Base-by-base conservation (phyloP, 1,140 invertebrate genomes). In the Drosophila lowei region DNA sequence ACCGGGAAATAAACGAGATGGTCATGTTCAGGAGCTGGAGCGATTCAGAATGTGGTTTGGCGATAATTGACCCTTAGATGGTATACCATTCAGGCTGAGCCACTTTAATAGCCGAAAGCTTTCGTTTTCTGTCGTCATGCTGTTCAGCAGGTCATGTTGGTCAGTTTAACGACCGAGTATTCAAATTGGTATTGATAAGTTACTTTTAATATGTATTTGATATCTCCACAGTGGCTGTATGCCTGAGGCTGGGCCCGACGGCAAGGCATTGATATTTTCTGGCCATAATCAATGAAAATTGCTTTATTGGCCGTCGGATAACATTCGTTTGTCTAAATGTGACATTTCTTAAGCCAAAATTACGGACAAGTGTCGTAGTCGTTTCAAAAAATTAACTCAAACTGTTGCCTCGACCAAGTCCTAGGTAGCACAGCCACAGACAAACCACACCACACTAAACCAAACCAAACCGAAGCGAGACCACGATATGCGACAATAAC, bases 381-480 rank as follows among this genome's bases (percentile, higher is more conserved):
- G 30, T 9, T 11, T 88, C 83, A 79, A 89, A 83, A 79, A 83
- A 88, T 88, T 88, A 88, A 83, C 83, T 88, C 61, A 88, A 76
- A 83, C 71, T 72, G 71, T 72, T 64, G 66, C 67, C 62, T 56
- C 68, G 79, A 72, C 68, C 67, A 67, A 73, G 64, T 84, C 48
- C 72, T 76, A 63, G 57, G 23, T 25, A 30, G 49, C 44, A 11
- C 52, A 63, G 52, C 5, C 23, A 25, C 23, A 25, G 23, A 4
- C 5, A 5, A 16, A 68, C 59, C 44, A 11, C 52, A 72, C 47
- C 30, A 15, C 18, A 4, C 28, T 18, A 28, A 49, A n/a, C 15
- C 25, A 28, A 49, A 18, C 15, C 25, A 16, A 66, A 60, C 47
- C 58, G 50, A 65, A 60, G 41, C 62, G 47, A 65, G 70, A 56